phyloP scores from a whole-genome alignment of 2,797 vertebrate species.

The Falco concolor region DNA sequence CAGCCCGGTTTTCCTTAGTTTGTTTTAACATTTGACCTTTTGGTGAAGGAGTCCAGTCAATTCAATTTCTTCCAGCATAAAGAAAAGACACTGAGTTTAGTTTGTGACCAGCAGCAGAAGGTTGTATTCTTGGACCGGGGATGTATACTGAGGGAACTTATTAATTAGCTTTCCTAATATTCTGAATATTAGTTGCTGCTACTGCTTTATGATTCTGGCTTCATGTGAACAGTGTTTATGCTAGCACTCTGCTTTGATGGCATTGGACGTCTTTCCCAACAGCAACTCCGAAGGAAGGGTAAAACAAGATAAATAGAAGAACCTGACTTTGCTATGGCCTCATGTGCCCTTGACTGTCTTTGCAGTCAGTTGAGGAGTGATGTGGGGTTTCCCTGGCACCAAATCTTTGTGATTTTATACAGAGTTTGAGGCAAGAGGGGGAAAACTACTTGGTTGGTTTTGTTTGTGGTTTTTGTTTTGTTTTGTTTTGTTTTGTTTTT shows the following conservation, averaged over 20 bases:
- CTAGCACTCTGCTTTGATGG: conserved; percentile 3
- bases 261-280: neutral
- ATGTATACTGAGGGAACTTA: neutral
- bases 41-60: neutral
- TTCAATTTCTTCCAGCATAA: neutral
- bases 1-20: neutral
- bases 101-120: neutral
- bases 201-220: neutral
- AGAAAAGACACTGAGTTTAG: neutral
- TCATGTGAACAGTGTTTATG: neutral
- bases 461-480: neutral
- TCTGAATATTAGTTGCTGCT: neutral
- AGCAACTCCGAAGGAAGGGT: neutral
- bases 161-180: conserved; percentile 11
- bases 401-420: neutral
- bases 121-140: neutral
- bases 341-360: neutral
- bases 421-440: neutral
- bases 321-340: conserved; percentile 20
- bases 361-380: conserved; percentile 10
- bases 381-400: conserved; percentile 11
- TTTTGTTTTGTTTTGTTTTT: neutral
- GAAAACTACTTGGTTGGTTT: neutral
- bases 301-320: neutral
- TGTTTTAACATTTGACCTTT: conserved; percentile 47